Base-by-base conservation (phyloP, 2,797 vertebrate genomes). In the Chelmon rostratus region DNA sequence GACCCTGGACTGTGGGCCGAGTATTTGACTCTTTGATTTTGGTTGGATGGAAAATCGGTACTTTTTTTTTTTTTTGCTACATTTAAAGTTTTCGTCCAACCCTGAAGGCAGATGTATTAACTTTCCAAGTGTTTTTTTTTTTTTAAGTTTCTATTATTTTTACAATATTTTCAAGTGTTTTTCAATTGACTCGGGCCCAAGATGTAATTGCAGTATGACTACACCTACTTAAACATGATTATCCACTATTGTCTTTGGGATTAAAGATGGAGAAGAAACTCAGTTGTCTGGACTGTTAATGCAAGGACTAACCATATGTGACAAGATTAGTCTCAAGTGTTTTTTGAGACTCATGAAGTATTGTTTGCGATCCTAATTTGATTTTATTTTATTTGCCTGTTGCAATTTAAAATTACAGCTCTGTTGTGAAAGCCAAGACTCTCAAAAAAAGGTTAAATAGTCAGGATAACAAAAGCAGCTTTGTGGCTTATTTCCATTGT, bases 1-100 rank as follows among this genome's bases (percentile, higher is more conserved):
- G 88, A 87, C 83, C 87, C 92, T 87, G 87, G 86, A 91, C 85
- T 83, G 69, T 35, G 71, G 80, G 81, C 78, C 19, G 31, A 86
- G 58, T 18, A 52, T 85, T 88, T 83, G 81, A 85, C 79, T 90
- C 89, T 93, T 91, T 89, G 85, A 92, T 90, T 91, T 89, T 73
- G 64, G 75, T 86, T 88, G 87, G 91, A 93, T 68, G 79, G 85
- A 91, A 91, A 89, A 73, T 86, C 28, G 0, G 69, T 64, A 54
- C 18, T 59, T 83, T 73, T 78, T 75, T 79, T 73, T 81, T 46
- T 68, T 63, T 62, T 62, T 73, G 8, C 63, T 56, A 58, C 63
- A 68, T 77, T 79, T 79, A 71, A 82, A 65, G 75, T 82, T 79
- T 72, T 78, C 19, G 12, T 79, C 80, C 73, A 81, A 71, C 50